Base-by-base conservation (phyloP, 1,140 invertebrate genomes). In the Subanguina moxae region DNA sequence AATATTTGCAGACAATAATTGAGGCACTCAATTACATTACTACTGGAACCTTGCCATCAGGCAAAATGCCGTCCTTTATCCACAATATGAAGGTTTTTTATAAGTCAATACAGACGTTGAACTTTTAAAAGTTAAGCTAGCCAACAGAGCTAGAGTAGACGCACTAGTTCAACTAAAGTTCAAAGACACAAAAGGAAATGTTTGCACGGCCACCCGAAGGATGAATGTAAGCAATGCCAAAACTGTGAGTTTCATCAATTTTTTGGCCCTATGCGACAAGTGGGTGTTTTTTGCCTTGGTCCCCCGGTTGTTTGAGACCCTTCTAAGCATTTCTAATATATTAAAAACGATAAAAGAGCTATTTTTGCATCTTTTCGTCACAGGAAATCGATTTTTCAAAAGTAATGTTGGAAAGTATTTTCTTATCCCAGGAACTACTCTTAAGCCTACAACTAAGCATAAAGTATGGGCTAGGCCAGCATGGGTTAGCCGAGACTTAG, bases 1-100 rank as follows among this genome's bases (percentile, higher is more conserved):
- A 32, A 65, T 78, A 64, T 45, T 88, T 38, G 32, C 32, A 38
- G 87, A 97, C 94, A 0, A 89, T 97, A 45, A 95, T 97, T 72
- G 94, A 97, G 84, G 89, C 90, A 68, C 83, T 98, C 0, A 93
- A 93, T 78, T 97, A 90, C 85, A 89, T 90, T 1, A 89, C 91
- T 0, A 93, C 92, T 1, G 91, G 91, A 7, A 90, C 93, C 63
- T 87, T 89, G 83, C 94, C 95, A 15, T 89, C 90, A 0, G 90
- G 90, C 32, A 87, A 87, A 77, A 92, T 91, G 38, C 87, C 88
- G 74, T 89, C 88, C 62, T 98, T 97, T 85, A 87, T 98, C 57
- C 90, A 95, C 82, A 93, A 97, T 86, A 92, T 93, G 8, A 90
- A 90, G 82, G 86, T 96, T 62, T 83, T 13, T 70, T 3, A 61